Evolutionary conservation across 2,888 invertebrate species (phyloP), one percentile per base, ranked within the genome.

Genomic region (Melieria omissa): DNA sequence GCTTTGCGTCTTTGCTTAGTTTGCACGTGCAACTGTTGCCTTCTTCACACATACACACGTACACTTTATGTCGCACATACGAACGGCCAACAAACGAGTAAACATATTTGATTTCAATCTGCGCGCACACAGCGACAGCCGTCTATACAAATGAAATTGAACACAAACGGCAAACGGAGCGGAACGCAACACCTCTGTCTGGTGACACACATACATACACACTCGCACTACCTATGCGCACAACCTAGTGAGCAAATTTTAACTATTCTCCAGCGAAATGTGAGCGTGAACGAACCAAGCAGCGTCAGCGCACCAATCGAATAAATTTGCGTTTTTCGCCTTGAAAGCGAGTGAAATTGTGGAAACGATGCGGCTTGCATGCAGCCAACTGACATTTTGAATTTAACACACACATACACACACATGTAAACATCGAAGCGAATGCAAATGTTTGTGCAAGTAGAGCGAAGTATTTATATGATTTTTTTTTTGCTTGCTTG

Each of bases 361-460:
- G 29, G 29, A 29, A 29, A 29, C 29, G 29, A 29, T 29, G 29
- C 29, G 29, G 29, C 29, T 29, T 2, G 29, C 29, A 29, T 29
- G 29, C 29, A 29, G 29, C 29, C 16, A 29, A 29, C 16, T 16
- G 42, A 29, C 3, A 14, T 29, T 60, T 16, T 10, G 5, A 29
- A 29, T 41, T 60, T 0, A 1, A 6, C 16, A 14, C 12, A 49
- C 49, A 49, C 49, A 49, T 3, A 49, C 49, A 29, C 29, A 29
- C 49, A 49, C 12, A 49, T 49, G 49, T 3, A 60, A 45, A 5
- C 8, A 44, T 46, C 12, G 10, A 14, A 9, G n/a, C 44, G 8
- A 12, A n/a, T 61, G 8, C 61, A 16, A 9, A n/a, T 63, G 63
- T 63, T 5, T 64, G 52, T 52, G 29, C 6, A 47, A 16, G 16